These are phyloP conservation scores for Oscheius sp. DNA, from an alignment of 1,140 invertebrate genomes.

Conservation along the genomic window DNA sequence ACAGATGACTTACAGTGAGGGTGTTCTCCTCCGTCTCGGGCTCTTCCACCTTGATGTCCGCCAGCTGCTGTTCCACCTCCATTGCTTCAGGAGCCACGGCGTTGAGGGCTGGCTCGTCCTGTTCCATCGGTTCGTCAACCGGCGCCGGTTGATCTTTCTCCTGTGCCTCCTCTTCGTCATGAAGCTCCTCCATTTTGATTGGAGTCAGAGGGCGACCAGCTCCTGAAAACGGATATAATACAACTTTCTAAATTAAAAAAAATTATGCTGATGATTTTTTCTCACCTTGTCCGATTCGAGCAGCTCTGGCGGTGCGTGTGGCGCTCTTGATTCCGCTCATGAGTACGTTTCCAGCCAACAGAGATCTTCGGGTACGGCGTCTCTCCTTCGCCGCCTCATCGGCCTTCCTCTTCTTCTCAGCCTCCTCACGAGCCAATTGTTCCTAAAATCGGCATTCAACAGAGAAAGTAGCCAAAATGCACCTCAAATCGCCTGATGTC, in stretches of 20 bases:
- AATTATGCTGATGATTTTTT: too few species aligned
- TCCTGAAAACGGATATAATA: too few species aligned
- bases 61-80: too few species aligned
- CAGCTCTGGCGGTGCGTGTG: too few species aligned
- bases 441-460: not conserved
- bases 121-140: not conserved
- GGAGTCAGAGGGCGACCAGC: too few species aligned
- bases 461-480: not conserved
- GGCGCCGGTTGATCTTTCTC: not conserved
- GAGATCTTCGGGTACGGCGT: not conserved
- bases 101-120: not conserved
- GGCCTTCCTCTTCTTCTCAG: not conserved
- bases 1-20: too few species aligned
- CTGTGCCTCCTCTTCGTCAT: not conserved
- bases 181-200: not conserved
- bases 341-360: not conserved
- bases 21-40: too few species aligned
- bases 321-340: not conserved
- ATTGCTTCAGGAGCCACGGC: too few species aligned
- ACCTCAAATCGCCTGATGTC: conserved; percentile 12
- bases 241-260: too few species aligned
- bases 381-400: not conserved
- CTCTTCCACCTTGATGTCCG: too few species aligned
- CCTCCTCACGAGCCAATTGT: not conserved
- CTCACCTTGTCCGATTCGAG: too few species aligned